A percentile compares a stretch with the other conserved stretches of the same genome.
These are phyloP conservation scores for Trididemnum miniatum DNA, from an alignment of 23 tunicate genomes.

Conservation along the genomic window DNA sequence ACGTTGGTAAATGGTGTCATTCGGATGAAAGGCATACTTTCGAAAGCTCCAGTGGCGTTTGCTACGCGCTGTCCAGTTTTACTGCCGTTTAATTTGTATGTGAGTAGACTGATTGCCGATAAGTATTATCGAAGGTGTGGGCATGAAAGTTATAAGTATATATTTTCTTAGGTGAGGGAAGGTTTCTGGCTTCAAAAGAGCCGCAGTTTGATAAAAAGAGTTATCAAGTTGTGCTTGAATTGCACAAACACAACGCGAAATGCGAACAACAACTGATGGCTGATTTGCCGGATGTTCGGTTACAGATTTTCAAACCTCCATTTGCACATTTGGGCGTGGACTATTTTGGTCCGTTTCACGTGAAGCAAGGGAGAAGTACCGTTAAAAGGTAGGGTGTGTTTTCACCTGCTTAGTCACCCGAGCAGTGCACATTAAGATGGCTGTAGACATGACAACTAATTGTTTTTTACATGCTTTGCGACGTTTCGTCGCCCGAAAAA, in stretches of 20 bases:
- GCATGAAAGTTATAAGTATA: background rate
- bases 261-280: background rate
- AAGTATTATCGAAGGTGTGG: background rate
- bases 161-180: background rate
- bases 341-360: conserved; percentile 1
- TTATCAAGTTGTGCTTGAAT: background rate
- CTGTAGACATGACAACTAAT: background rate
- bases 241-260: background rate
- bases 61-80: background rate
- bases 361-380: background rate
- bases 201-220: background rate
- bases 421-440: background rate
- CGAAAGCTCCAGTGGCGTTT: background rate
- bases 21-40: background rate
- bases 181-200: background rate
- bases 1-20: background rate
- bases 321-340: background rate
- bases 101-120: background rate
- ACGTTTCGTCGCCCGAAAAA: background rate
- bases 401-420: background rate
- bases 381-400: background rate
- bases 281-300: background rate
- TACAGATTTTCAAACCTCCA: background rate
- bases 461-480: background rate
- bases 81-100: background rate